phyloP scores from a whole-genome alignment of 2,113 vertebrate genomes.

The Brachirus orientalis region DNA sequence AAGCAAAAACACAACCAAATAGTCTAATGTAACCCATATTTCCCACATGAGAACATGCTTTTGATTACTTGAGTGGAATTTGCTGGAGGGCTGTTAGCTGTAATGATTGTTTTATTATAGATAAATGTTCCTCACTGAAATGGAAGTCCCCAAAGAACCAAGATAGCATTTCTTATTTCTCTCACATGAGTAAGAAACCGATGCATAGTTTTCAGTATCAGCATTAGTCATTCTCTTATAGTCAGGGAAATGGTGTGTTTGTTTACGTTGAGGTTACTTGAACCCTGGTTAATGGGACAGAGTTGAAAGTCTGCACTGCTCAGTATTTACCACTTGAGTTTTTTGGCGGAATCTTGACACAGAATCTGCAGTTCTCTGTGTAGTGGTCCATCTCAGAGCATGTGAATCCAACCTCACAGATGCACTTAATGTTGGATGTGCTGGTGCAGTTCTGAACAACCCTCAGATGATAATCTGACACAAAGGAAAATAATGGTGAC shows the following conservation, averaged over 20 bases:
- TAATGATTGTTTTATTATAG: too few relatives aligned
- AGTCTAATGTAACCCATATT: too few relatives aligned
- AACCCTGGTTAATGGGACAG: too few relatives aligned
- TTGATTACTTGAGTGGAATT: too few relatives aligned
- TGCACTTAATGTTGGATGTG: constrained; percentile 42
- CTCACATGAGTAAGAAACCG: not conserved
- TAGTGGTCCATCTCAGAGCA: fast-evolving
- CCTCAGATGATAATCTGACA: constrained; percentile 53
- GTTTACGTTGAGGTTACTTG: not conserved
- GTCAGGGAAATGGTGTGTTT: not conserved
- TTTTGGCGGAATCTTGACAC: constrained; percentile 3
- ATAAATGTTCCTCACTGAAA: not conserved
- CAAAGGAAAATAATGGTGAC: not conserved
- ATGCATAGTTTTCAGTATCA: not conserved
- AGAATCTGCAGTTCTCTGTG: constrained; percentile 40
- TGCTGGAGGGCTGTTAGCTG: not conserved
- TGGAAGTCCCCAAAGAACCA: not conserved
- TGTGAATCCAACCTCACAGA: constrained; percentile 49
- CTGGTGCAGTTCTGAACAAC: constrained; percentile 53
- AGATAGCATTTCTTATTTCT: not conserved
- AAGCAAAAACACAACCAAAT: too few relatives aligned
- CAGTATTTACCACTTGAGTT: constrained; percentile 39
- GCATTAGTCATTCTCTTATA: not conserved
- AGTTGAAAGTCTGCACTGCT: not conserved
- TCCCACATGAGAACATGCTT: too few relatives aligned